Conservation (phyloP, 2,113 vertebrate genomes). For the Egretta garzetta region DNA sequence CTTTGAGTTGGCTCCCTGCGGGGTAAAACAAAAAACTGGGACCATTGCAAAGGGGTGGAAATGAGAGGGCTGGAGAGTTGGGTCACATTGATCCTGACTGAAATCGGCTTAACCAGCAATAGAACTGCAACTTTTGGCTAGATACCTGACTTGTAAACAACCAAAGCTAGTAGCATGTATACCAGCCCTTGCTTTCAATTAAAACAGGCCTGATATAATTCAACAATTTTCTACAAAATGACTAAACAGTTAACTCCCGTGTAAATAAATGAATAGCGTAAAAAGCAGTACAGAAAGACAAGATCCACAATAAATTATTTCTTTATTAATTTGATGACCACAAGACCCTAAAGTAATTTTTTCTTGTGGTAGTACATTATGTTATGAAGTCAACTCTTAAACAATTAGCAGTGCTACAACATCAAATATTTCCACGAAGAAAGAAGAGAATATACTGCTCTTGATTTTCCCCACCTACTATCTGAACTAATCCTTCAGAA, state of each 20-base stretch:
- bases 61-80: not conserved
- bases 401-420: not conserved
- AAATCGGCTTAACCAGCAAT: not conserved
- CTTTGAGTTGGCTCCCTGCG: fast-evolving
- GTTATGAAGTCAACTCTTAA: not conserved
- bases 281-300: not conserved
- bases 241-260: not conserved
- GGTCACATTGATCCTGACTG: fast-evolving
- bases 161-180: not conserved
- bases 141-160: not conserved
- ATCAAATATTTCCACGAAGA: not conserved
- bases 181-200: not conserved
- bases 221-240: not conserved
- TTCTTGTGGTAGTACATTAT: not conserved
- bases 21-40: not conserved
- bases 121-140: not conserved
- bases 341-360: not conserved
- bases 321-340: not conserved
- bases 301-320: not conserved
- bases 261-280: not conserved
- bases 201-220: not conserved
- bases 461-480: not conserved
- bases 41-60: not conserved
- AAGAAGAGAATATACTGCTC: not conserved
- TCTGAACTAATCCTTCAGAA: not conserved